Evolutionary conservation across 1,140 invertebrate genomes (phyloP), one percentile per base, ranked within the genome.

Genomic region (Zaprionus ghesquierei): DNA sequence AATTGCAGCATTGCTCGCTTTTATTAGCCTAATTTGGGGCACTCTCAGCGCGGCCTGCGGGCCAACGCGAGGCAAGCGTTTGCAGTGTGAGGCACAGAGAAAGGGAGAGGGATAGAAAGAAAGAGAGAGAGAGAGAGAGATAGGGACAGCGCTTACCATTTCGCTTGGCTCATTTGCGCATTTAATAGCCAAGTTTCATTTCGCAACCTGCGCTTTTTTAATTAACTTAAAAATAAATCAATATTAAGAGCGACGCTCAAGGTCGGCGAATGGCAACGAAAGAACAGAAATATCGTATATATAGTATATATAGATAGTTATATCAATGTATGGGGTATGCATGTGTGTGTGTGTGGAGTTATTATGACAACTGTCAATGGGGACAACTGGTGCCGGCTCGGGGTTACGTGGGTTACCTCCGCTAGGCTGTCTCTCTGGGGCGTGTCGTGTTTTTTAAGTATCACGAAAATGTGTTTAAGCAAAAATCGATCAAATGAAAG

Each of bases 211-310:
- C 33, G 56, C 56, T 44, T 65, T 81, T 81, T 86, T 86, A 86
- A 86, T 87, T 87, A 86, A 87, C 82, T 87, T 73, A 79, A 58
- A 69, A 70, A 76, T 64, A 76, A 86, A 86, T 86, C 82, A 82
- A 87, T 86, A 86, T 53, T 44, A 53, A 82, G 41, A 71, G 68
- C 35, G 49, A 38, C 64, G 50, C 66, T 65, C 82, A 87, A 81
- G 81, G 81, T 76, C 61, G 53, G 22, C 51, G n/a, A 60, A 56
- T 25, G 20, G 20, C 23, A 65, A 5, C 22, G 46, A 15, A 27
- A 23, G 35, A 3, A 49, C 6, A 35, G 13, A 33, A 18, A 53
- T 33, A 58, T 25, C 25, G 44, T 38, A 38, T 8, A n/a, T 41
- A 56, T 18, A 56, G 5, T 44, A 74, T 69, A 86, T 64, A 84